Evolutionary conservation across 2,797 vertebrate genomes (phyloP), one percentile per base, ranked within the genome.

Genomic region (Yasuhikotakia modesta): DNA sequence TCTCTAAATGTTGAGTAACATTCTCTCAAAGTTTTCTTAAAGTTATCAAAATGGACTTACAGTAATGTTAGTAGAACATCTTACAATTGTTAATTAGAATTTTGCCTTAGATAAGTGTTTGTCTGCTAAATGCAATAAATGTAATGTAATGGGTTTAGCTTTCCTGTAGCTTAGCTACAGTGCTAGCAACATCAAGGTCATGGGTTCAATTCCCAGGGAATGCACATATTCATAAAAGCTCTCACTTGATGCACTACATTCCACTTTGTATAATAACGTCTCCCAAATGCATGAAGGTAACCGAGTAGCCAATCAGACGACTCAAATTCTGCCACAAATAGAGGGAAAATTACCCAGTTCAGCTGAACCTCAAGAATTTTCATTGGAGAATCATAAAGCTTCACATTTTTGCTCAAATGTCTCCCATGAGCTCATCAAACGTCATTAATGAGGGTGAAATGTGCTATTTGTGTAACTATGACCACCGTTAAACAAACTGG

Each of bases 401-500:
- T 43, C 39, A 43, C 39, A 43, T 43, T 11, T 43, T 10, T 43
- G 8, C 39, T 43, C 39, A 2, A n/a, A 55, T 57, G 4, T 17
- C 30, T 45, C 17, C 7, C 19, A n/a, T 24, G 4, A 52, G 32
- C 10, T 2, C 27, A 43, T 66, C 45, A 66, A 58, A 65, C n/a
- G 17, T 45, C 1, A 66, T 55, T 30, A 58, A 43, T 32, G 24
- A 68, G 5, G 39, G 13, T 27, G 24, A 12, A 19, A 50, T 27
- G 52, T 53, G 45, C 3, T 48, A 43, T 75, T 68, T 60, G 43
- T 52, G 53, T 17, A 75, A 50, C 61, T 68, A 55, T 11, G n/a
- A 63, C 58, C 71, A 58, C 53, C 19, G 57, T 71, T 53, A 53
- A 11, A 22, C 55, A 66, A n/a, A n/a, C n/a, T n/a, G n/a, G n/a